Conservation (phyloP, 2,888 invertebrate genomes). For the Thalpophila matura region DNA sequence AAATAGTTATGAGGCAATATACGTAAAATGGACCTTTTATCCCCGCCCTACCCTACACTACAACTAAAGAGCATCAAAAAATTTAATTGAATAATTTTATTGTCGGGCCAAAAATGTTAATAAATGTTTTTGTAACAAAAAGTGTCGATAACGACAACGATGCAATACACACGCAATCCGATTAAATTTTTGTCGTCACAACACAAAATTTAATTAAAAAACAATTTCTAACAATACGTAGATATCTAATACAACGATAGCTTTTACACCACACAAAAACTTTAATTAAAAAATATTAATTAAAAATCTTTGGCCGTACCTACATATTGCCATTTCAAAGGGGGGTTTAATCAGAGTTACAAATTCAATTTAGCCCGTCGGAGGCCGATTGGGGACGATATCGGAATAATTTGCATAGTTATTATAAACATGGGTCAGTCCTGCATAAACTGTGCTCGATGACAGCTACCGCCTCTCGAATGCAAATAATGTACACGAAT, state of each 20-base stretch:
- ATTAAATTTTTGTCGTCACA: conserved; percentile 4
- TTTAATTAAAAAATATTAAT: conserved; percentile 66
- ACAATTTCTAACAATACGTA: conserved; percentile 39
- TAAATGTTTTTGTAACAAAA: neutral
- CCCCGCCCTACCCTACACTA: no score
- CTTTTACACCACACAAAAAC: conserved; percentile 30
- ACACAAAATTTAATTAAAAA: conserved; percentile 43
- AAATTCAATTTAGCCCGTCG: conserved; percentile 86
- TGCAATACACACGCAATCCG: neutral
- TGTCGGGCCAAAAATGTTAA: no score
- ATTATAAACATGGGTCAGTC: conserved; percentile 89
- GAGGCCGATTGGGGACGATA: conserved; percentile 84
- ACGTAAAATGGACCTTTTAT: no score
- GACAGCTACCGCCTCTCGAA: conserved; percentile 84
- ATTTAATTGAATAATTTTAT: no score
- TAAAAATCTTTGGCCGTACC: conserved; percentile 64
- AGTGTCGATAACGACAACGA: no score
- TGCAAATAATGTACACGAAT: conserved; percentile 77
- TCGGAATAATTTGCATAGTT: conserved; percentile 90
- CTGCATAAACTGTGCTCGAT: conserved; percentile 85
- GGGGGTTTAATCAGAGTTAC: conserved; percentile 88
- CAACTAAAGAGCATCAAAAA: no score
- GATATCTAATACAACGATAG: conserved; percentile 20
- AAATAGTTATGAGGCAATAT: no score
- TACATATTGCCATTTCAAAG: conserved; percentile 81